phyloP scores from a whole-genome alignment of 2,113 vertebrate species.

The Oostethus manadensis region DNA sequence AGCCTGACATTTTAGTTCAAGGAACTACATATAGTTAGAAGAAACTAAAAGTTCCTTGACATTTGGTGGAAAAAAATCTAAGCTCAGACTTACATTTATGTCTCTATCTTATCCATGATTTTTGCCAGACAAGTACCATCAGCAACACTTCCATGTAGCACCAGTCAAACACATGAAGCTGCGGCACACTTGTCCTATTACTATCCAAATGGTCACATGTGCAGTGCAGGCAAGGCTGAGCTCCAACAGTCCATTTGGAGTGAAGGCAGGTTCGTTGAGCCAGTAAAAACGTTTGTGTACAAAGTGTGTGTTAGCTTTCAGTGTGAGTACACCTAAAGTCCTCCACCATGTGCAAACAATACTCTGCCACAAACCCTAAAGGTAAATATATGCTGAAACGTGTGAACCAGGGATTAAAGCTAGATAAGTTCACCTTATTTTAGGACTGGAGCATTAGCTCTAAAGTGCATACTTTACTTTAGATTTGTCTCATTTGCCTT shows the following conservation, averaged over 20 bases:
- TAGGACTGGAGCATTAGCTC: neutral
- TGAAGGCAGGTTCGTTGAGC: slow-evolving; percentile 13
- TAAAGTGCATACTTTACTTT: neutral
- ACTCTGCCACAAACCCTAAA: slow-evolving; percentile 58
- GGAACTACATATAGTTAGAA: too few relatives aligned
- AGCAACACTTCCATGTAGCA: too few relatives aligned
- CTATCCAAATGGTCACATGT: neutral
- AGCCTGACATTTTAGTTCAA: too few relatives aligned
- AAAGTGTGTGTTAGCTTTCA: slow-evolving; percentile 44
- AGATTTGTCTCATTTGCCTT: neutral
- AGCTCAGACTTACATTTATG: too few relatives aligned
- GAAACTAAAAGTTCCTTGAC: too few relatives aligned
- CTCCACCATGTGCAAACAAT: slow-evolving; percentile 70
- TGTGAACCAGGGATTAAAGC: slow-evolving; percentile 31
- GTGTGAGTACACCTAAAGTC: slow-evolving; percentile 59
- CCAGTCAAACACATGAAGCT: too few relatives aligned
- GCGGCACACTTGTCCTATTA: too few relatives aligned
- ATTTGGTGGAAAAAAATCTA: too few relatives aligned
- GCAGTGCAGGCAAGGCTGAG: slow-evolving; percentile 3
- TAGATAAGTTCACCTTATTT: slow-evolving; percentile 1
- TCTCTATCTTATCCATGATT: too few relatives aligned
- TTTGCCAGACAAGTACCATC: too few relatives aligned
- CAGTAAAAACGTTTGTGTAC: slow-evolving; percentile 45
- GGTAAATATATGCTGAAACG: slow-evolving; percentile 47
- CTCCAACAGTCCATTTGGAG: slow-evolving; percentile 1